Base-by-base conservation (phyloP, 2,797 vertebrate species). In the Clamator glandarius region DNA sequence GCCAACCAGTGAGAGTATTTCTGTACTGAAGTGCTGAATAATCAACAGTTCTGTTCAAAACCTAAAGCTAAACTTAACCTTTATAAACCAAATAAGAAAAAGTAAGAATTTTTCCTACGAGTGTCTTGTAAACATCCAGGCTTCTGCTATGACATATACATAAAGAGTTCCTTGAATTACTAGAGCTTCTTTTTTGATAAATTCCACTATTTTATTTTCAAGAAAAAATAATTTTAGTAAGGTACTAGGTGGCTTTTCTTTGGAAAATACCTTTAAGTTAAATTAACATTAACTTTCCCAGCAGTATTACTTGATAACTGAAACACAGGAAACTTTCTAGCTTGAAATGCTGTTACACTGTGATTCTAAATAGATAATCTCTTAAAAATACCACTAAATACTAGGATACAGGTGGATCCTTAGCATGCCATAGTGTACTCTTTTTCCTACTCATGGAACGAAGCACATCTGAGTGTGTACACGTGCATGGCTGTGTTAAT, bases 401-500 rank as follows among this genome's bases (percentile, higher is more conserved):
- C 61, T 82, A 79, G 77, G 83, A 74, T 89, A 87, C 68, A 82
- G 67, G 35, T 93, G 81, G 58, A 83, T 89, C 52, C 58, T 85
- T 77, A 73, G 41, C 31, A 33, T 10, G 8, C 5, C 39, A 46
- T 33, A 51, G 24, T 61, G 51, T 62, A n/a, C 41, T 86, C 23
- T 78, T 90, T 84, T 78, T 26, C 29, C 41, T 93, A 33, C 35
- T 61, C 77, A 29, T 74, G 84, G 84, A 77, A 85, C 88, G 61
- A 92, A 93, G 59, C 20, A 2, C 46, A 19, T 68, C 41, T 84
- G 54, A 74, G 25, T 62, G 36, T 2, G 2, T 54, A 16, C 28
- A 41, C 23, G 3, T 76, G 29, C 46, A 17, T 67, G 75, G 28
- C 52, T 48, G 0, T 69, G 20, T 89, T 83, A 41, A 70, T 41